Evolutionary conservation across 2,888 invertebrate genomes (phyloP).

Genomic region (Ophion slaviceki): DNA sequence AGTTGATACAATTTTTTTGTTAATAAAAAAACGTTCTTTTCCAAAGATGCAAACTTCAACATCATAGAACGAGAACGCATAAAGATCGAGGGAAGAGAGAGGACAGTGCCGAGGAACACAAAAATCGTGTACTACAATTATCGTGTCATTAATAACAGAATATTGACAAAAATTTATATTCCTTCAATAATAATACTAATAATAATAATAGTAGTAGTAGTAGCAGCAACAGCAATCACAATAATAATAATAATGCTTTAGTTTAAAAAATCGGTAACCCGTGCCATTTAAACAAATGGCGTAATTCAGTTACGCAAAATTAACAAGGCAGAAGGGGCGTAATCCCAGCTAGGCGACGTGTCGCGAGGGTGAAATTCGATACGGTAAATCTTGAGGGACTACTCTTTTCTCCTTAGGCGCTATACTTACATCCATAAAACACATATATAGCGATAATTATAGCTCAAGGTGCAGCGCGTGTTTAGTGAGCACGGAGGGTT

Average conservation of each 20-base stretch:
- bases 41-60: not conserved
- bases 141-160: not conserved
- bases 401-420: conserved; percentile 30
- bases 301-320: conserved; percentile 47
- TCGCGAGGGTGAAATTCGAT: conserved; percentile 57
- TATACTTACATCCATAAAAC: not conserved
- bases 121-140: not conserved
- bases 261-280: not conserved
- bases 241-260: not conserved
- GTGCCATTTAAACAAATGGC: not conserved
- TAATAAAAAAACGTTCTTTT: no score
- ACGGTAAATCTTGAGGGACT: conserved; percentile 43
- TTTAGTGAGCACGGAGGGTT: conserved; percentile 40
- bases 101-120: not conserved
- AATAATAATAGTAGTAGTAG: not conserved
- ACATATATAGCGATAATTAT: conserved; percentile 17
- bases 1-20: no score
- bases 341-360: conserved; percentile 37
- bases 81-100: not conserved
- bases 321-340: conserved; percentile 13
- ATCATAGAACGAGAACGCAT: not conserved
- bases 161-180: not conserved
- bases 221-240: not conserved
- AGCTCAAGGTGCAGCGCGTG: conserved; percentile 34
- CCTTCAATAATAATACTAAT: not conserved